Conservation (phyloP, 2,888 invertebrate species). For the Gastracanthus pulcherrimus region DNA sequence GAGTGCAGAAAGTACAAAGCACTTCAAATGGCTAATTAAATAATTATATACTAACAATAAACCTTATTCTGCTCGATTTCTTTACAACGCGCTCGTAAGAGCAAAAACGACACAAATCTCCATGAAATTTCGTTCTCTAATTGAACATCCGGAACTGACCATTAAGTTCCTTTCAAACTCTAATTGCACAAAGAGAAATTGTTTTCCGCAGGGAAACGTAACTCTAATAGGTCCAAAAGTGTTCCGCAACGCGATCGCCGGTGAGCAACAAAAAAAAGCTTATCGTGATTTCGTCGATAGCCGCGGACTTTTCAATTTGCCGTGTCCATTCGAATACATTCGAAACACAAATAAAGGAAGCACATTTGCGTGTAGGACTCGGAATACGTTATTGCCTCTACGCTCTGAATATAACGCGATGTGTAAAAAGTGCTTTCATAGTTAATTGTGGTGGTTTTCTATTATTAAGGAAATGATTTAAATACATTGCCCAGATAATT, state of each 20-base stretch:
- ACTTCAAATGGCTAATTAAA: background rate
- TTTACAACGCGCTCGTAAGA: background rate
- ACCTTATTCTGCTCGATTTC: conserved; percentile 36
- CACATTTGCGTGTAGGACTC: background rate
- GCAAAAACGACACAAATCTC: conserved; percentile 31
- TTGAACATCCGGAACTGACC: conserved; percentile 44
- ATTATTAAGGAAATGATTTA: background rate
- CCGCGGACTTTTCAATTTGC: background rate
- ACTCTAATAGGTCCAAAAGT: conserved; percentile 39
- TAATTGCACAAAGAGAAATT: conserved; percentile 56
- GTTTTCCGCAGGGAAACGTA: conserved; percentile 40
- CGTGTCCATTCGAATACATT: background rate
- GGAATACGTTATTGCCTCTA: background rate
- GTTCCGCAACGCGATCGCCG: conserved; percentile 7
- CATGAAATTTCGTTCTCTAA: conserved; percentile 51
- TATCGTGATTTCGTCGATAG: conserved; percentile 27
- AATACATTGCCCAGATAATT: no score
- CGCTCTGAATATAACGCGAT: conserved; percentile 1
- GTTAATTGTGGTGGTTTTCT: conserved; percentile 18
- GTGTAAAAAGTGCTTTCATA: background rate
- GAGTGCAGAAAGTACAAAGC: background rate
- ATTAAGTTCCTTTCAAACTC: conserved; percentile 48
- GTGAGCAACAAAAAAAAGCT: conserved; percentile 11
- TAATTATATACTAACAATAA: conserved; percentile 24
- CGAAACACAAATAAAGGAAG: background rate